Percentiles rank a stretch among this genome's conserved stretches.
Evolutionary conservation across 2,797 vertebrate species (phyloP).

Genomic region (Halcyon chelicuti): DNA sequence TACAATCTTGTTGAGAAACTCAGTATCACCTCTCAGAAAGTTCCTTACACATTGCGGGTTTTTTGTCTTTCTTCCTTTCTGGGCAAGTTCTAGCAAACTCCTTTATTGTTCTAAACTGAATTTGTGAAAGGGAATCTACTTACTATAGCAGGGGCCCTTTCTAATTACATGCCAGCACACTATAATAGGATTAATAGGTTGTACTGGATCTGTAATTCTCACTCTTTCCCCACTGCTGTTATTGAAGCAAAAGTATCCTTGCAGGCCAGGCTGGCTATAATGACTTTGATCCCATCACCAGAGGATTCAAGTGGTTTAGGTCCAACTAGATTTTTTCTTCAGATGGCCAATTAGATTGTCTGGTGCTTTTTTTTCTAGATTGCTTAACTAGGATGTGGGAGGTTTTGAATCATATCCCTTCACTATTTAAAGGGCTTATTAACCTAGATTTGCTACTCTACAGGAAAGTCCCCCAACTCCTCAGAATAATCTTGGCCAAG

Average conservation of each 20-base stretch:
- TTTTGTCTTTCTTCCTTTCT: background rate
- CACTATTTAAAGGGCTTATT: slow-evolving; percentile 1
- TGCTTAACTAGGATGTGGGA: slow-evolving; percentile 53
- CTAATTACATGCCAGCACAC: background rate
- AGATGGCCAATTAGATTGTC: background rate
- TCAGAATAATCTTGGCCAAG: background rate
- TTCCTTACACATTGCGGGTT: fast-evolving
- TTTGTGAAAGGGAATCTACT: background rate
- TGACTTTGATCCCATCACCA: background rate
- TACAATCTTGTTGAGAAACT: background rate
- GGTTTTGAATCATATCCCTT: slow-evolving; percentile 52
- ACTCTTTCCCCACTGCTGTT: background rate
- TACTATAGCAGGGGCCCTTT: background rate
- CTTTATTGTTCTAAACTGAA: background rate
- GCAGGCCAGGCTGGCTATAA: background rate
- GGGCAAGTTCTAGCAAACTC: background rate
- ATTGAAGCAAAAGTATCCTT: background rate
- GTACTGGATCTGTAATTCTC: background rate
- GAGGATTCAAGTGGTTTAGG: background rate
- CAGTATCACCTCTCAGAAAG: background rate
- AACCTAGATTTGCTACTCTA: slow-evolving; percentile 1
- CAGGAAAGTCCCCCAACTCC: slow-evolving; percentile 6
- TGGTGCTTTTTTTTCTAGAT: slow-evolving; percentile 16
- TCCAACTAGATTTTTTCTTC: slow-evolving; percentile 2
- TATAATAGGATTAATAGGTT: background rate